A percentile compares a stretch with the other conserved stretches of the same genome.
These are phyloP conservation scores for Lordiphosa collinella DNA, from an alignment of 1,140 invertebrate genomes.

Conservation along the genomic window DNA sequence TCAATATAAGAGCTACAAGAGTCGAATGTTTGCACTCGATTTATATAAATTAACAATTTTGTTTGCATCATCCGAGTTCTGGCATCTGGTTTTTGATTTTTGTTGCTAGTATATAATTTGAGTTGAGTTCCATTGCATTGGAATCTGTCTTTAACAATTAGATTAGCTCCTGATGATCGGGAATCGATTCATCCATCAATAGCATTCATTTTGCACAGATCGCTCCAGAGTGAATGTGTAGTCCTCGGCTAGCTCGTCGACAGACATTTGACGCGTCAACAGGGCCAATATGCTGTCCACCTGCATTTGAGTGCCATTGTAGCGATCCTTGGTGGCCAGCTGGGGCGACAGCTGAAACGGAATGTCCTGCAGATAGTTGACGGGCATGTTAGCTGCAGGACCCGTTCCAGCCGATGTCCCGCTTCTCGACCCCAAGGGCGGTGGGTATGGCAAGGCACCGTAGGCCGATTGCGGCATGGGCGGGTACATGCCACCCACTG, in stretches of 20 bases:
- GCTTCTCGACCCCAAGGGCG: constrained; percentile 21
- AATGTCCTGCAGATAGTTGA: constrained; percentile 70
- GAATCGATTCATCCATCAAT: constrained; percentile 8
- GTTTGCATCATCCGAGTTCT: too few species aligned
- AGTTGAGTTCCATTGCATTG: too few species aligned
- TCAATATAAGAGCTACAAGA: too few species aligned
- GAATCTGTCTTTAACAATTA: too few species aligned
- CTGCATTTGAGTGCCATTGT: constrained; percentile 54
- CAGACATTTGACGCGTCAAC: constrained; percentile 65
- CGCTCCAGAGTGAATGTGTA: constrained; percentile 71
- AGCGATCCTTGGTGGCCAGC: constrained; percentile 43
- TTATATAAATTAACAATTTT: too few species aligned
- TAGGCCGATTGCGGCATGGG: constrained; percentile 55
- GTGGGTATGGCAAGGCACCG: constrained; percentile 51
- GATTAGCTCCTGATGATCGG: too few species aligned
- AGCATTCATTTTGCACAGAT: constrained; percentile 71
- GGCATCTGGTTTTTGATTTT: too few species aligned
- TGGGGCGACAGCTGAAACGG: constrained; percentile 71
- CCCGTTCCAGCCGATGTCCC: neutral
- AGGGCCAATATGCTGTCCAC: constrained; percentile 69
- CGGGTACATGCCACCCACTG: constrained; percentile 49
- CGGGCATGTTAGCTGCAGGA: constrained; percentile 18
- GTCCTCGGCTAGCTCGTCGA: constrained; percentile 58
- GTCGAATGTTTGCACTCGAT: too few species aligned
- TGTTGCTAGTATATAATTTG: too few species aligned